Percentiles rank a stretch among this genome's conserved stretches.
phyloP scores from a whole-genome alignment of 2,888 invertebrate genomes.

The Ectemnius lituratus region DNA sequence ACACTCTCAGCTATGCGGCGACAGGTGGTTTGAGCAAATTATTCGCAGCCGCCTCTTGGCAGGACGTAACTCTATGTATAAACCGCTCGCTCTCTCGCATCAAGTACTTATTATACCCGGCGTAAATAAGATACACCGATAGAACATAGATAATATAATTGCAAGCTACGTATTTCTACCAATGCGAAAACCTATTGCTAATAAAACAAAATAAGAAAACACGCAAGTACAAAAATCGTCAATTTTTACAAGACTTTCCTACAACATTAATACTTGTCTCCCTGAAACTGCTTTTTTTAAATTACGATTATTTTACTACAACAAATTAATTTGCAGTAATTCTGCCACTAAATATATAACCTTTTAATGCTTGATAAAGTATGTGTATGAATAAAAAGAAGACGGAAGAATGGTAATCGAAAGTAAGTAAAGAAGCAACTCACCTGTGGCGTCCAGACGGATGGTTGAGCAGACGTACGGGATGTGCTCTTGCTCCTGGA shows the following conservation, averaged over 20 bases:
- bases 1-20: constrained; percentile 42
- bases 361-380: neutral
- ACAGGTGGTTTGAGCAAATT: constrained; percentile 47
- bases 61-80: constrained; percentile 45
- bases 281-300: no score
- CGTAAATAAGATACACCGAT: constrained; percentile 17
- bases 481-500: constrained; percentile 91
- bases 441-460: constrained; percentile 93
- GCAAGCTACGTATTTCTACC: neutral
- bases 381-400: neutral
- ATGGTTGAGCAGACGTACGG: constrained; percentile 81
- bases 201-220: no score
- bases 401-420: no score
- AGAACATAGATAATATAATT: neutral
- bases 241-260: no score
- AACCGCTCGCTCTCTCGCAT: constrained; percentile 31
- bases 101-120: constrained; percentile 21
- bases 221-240: no score
- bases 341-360: no score
- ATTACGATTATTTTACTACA: no score
- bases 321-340: no score
- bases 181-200: neutral
- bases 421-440: constrained; percentile 68
- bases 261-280: no score
- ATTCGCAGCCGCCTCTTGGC: constrained; percentile 48